Evolutionary conservation across 2,797 vertebrate genomes (phyloP), one percentile per base, ranked within the genome.

Genomic region (Decapterus maruadsi): DNA sequence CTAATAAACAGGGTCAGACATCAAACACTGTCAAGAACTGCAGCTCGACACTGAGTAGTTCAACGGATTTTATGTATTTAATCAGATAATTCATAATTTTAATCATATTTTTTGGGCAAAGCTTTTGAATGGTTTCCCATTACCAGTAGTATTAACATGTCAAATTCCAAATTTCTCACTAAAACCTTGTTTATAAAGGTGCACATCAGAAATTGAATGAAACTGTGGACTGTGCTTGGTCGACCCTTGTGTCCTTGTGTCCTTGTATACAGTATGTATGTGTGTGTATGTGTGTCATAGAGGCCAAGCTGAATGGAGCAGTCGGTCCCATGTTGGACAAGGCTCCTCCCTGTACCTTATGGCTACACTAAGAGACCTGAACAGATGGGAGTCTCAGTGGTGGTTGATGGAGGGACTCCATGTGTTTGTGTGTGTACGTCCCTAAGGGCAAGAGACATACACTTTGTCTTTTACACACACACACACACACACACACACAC

Each of bases 321-420:
- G 75, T 75, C 57, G 58, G 60, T 76, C 79, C 67, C 79, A 72
- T 80, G 82, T 77, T 78, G 72, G 74, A 83, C 83, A 77, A 81
- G 60, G 84, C 73, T 77, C 83, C 81, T 82, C 75, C 46, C 63
- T 80, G 72, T 64, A 79, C 70, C 78, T 87, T 69, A 77, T 77
- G 67, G 70, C 69, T 68, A 73, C 65, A 68, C 38, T 72, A 62
- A 77, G 36, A 84, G 58, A 78, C 53, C 40, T 36, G 75, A 72
- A 80, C 91, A 92, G 90, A 91, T 91, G 89, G 86, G 76, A 81
- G 29, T 74, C 83, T 84, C 67, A 67, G 83, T 60, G 55, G 71
- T 63, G 60, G 68, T 56, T 72, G 55, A 81, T 82, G 70, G 80
- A 70, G 65, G 71, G 77, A 82, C 77, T 75, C 7, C 7, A 9